phyloP scores from a whole-genome alignment of 2,888 invertebrate species.

The Hecatera dysodea region DNA sequence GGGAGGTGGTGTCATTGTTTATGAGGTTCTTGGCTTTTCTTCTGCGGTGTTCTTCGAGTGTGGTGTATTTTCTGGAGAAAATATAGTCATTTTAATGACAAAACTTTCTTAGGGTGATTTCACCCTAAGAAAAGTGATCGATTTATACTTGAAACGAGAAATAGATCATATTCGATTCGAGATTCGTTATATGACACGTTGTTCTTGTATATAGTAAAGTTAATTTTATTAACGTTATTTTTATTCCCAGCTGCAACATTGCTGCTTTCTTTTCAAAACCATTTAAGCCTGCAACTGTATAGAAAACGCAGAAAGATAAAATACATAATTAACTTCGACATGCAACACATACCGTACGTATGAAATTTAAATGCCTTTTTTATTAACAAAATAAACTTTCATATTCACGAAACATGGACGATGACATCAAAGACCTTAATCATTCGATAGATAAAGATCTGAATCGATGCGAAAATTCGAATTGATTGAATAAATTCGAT shows the following conservation, averaged over 20 bases:
- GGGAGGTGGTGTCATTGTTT: not conserved
- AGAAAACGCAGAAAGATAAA: not conserved
- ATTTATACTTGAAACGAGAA: no score
- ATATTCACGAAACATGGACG: conserved; percentile 51
- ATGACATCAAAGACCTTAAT: conserved; percentile 67
- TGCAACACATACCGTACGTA: conserved; percentile 8
- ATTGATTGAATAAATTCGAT: conserved; percentile 82
- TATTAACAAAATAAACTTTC: conserved; percentile 55
- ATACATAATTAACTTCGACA: conserved; percentile 27
- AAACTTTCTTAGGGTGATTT: no score
- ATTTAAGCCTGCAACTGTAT: not conserved
- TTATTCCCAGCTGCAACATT: not conserved
- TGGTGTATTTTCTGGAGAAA: not conserved
- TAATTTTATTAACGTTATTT: not conserved
- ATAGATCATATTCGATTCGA: not conserved
- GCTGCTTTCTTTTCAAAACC: not conserved
- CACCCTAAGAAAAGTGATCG: no score
- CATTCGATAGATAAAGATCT: conserved; percentile 79
- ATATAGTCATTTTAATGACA: no score
- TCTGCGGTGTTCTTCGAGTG: not conserved
- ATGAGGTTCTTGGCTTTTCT: not conserved
- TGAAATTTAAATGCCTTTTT: conserved; percentile 35
- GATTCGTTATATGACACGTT: not conserved
- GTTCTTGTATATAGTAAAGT: not conserved
- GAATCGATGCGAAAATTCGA: conserved; percentile 74